Conservation (phyloP, 2,888 invertebrate species). For the Allygus modestus region DNA sequence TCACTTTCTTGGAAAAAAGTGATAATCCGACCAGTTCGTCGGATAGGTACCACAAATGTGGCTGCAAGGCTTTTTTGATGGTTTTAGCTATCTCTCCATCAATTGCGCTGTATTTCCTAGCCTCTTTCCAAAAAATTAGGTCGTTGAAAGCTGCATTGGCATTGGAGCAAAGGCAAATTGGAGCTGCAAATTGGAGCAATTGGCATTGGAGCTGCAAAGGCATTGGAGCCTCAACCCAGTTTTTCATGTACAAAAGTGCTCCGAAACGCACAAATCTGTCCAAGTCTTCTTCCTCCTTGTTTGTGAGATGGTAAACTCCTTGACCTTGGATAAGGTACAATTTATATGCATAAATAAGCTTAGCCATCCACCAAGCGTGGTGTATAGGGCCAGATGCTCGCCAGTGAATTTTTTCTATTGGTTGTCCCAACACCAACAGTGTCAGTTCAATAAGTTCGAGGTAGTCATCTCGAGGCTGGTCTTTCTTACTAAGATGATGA, state of each 20-base stretch:
- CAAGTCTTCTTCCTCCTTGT: background rate
- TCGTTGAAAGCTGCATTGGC: background rate
- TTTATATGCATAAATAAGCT: slow-evolving; percentile 43
- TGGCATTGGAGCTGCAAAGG: too few species aligned
- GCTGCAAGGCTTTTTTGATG: background rate
- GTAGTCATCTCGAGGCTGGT: slow-evolving; percentile 54
- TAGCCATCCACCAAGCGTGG: slow-evolving; percentile 43
- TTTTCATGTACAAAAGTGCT: slow-evolving; percentile 8
- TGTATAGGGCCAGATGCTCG: slow-evolving; percentile 37
- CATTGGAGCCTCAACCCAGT: slow-evolving; percentile 30
- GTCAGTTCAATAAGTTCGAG: slow-evolving; percentile 44
- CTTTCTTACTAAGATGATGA: background rate
- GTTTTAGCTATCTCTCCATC: slow-evolving; percentile 14
- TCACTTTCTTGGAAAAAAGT: slow-evolving; percentile 34
- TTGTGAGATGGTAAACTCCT: slow-evolving; percentile 38
- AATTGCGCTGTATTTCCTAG: background rate
- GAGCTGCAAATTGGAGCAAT: too few species aligned
- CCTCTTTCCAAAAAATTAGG: background rate
- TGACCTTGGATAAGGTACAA: slow-evolving; percentile 35
- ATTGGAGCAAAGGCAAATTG: too few species aligned
- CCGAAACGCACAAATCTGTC: slow-evolving; percentile 19
- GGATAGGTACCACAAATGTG: slow-evolving; percentile 25
- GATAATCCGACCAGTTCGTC: slow-evolving; percentile 4
- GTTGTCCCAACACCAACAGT: slow-evolving; percentile 16
- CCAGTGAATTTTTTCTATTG: slow-evolving; percentile 6